A percentile compares a stretch with the other conserved stretches of the same genome.
Evolutionary conservation across 1,140 invertebrate species (phyloP).

Genomic region (Pectinophora gossypiella): DNA sequence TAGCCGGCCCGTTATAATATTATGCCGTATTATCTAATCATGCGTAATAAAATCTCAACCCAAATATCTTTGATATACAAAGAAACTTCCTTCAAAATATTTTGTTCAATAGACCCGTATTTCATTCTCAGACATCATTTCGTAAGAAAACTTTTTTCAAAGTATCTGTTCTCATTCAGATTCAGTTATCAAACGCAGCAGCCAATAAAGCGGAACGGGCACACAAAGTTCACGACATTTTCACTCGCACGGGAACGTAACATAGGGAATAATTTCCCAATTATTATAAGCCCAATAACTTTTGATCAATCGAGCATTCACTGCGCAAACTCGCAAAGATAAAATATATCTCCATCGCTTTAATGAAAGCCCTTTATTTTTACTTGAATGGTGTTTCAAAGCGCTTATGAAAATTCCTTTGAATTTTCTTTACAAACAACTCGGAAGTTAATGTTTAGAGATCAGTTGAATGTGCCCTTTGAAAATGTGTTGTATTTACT

Average conservation of each 20-base stretch:
- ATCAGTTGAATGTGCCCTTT: too few species aligned
- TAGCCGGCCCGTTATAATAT: too few species aligned
- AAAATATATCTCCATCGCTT: neutral
- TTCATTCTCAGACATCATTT: too few species aligned
- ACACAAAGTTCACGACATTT: neutral
- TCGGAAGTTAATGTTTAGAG: neutral
- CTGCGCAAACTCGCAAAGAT: neutral
- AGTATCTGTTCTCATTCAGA: neutral
- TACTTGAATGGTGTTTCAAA: neutral
- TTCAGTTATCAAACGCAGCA: neutral
- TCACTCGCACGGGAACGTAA: neutral
- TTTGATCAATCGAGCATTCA: slow-evolving; percentile 2
- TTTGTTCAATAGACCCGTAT: too few species aligned
- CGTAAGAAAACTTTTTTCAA: neutral
- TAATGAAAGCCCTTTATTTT: neutral
- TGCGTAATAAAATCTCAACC: too few species aligned
- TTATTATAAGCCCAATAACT: slow-evolving; percentile 2
- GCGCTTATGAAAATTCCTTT: neutral
- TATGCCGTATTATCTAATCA: too few species aligned
- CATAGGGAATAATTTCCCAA: neutral
- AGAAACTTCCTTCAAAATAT: too few species aligned
- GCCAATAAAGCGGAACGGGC: neutral
- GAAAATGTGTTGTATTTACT: too few species aligned
- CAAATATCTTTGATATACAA: too few species aligned
- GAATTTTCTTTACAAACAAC: neutral